These are phyloP conservation scores for Pelusios castaneus DNA, from an alignment of 2,113 vertebrate genomes.

Conservation along the genomic window DNA sequence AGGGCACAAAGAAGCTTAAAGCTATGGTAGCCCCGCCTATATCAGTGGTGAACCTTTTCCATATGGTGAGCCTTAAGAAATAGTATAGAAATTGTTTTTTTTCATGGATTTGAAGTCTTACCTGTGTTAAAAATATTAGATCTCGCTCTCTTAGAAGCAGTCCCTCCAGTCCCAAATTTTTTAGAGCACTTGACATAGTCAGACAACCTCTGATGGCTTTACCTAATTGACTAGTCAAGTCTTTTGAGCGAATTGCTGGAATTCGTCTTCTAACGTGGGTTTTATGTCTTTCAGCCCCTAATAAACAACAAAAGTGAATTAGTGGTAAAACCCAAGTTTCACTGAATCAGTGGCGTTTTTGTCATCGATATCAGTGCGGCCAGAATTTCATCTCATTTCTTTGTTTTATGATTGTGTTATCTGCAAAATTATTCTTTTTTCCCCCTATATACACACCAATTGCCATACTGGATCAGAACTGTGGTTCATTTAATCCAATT, in stretches of 20 bases:
- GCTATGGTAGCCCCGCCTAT: not conserved
- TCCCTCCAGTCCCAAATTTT: conserved; percentile 88
- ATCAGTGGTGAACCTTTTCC: not conserved
- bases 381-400: not conserved
- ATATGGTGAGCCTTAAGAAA: no score
- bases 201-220: conserved; percentile 89
- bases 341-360: not conserved
- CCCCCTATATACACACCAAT: not conserved
- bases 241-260: conserved; percentile 88
- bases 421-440: not conserved
- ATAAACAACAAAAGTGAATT: conserved; percentile 38
- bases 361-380: not conserved
- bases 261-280: conserved; percentile 79
- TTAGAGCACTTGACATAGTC: conserved; percentile 81
- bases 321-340: not conserved
- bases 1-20: fast-evolving
- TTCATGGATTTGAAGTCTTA: conserved; percentile 62
- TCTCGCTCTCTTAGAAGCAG: conserved; percentile 90
- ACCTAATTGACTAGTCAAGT: conserved; percentile 89
- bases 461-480: not conserved
- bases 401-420: not conserved
- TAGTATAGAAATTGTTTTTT: not conserved
- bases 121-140: conserved; percentile 87
- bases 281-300: conserved; percentile 79
- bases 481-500: not conserved